phyloP scores from a whole-genome alignment of 2,113 vertebrate genomes.

The Etheostoma cragini region DNA sequence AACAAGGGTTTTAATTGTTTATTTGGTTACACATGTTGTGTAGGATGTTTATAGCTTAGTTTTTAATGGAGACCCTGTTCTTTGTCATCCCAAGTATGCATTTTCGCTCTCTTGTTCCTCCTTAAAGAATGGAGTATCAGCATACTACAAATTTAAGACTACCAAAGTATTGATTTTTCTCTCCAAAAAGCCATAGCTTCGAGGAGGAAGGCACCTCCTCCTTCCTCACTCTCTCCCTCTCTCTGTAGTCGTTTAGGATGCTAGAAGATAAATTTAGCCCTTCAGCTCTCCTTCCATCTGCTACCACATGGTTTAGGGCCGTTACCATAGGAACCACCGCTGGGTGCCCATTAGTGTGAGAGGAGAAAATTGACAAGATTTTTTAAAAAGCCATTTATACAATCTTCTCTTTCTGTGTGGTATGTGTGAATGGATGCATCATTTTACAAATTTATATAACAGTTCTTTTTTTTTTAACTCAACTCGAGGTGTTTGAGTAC shows the following conservation, averaged over 20 bases:
- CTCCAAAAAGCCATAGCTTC: constrained; percentile 56
- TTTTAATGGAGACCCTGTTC: background rate
- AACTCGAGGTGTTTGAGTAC: background rate
- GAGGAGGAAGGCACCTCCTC: constrained; percentile 67
- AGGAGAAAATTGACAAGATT: constrained; percentile 79
- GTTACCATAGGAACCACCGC: constrained; percentile 87
- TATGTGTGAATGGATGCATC: constrained; percentile 36
- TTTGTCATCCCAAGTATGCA: constrained; percentile 7
- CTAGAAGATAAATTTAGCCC: constrained; percentile 87
- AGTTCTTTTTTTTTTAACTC: background rate
- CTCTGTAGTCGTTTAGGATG: constrained; percentile 80
- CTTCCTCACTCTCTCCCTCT: constrained; percentile 50
- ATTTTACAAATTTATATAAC: constrained; percentile 22
- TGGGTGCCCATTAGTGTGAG: constrained; percentile 83
- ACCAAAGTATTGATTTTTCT: constrained; percentile 69
- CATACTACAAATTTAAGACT: constrained; percentile 48
- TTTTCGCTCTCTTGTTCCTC: constrained; percentile 5
- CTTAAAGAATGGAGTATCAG: constrained; percentile 30
- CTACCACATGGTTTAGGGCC: constrained; percentile 86
- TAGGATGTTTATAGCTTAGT: background rate
- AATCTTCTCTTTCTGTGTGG: constrained; percentile 57
- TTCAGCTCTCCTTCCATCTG: constrained; percentile 87
- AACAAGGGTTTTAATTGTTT: background rate
- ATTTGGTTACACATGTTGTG: background rate
- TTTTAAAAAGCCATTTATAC: constrained; percentile 77